Percentiles rank a stretch among this genome's conserved stretches.
phyloP scores from a whole-genome alignment of 2,797 vertebrate genomes.

The Hylomyscus alleni region DNA sequence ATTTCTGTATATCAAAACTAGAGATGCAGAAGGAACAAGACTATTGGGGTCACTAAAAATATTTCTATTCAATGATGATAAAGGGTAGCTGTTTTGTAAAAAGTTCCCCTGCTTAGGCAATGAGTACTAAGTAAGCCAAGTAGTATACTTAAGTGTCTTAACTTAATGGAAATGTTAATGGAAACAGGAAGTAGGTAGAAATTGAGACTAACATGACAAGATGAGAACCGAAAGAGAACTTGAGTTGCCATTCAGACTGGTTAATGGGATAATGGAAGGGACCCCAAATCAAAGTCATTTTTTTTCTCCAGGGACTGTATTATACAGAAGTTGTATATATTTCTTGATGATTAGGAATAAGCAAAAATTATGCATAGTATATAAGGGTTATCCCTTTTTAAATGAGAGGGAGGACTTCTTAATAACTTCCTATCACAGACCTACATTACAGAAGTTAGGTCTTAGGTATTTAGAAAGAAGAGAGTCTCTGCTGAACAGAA shows the following conservation, averaged over 20 bases:
- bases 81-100: too few relatives aligned
- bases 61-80: background rate
- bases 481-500: background rate
- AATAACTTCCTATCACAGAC: background rate
- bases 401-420: background rate
- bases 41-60: background rate
- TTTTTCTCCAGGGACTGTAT: background rate
- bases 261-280: background rate
- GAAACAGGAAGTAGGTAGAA: background rate
- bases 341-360: background rate
- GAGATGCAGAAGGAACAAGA: background rate
- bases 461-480: background rate
- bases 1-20: background rate
- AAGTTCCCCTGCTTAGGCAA: background rate
- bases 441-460: background rate
- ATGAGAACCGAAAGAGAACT: background rate
- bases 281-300: background rate
- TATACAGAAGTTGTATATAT: background rate
- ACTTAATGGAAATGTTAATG: background rate
- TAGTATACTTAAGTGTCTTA: background rate
- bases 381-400: background rate
- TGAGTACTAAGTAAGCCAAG: background rate
- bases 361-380: too few relatives aligned
- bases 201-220: background rate
- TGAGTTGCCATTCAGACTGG: background rate